Evolutionary conservation across 2,113 vertebrate genomes (phyloP).

Genomic region (Zosterops japonicus): DNA sequence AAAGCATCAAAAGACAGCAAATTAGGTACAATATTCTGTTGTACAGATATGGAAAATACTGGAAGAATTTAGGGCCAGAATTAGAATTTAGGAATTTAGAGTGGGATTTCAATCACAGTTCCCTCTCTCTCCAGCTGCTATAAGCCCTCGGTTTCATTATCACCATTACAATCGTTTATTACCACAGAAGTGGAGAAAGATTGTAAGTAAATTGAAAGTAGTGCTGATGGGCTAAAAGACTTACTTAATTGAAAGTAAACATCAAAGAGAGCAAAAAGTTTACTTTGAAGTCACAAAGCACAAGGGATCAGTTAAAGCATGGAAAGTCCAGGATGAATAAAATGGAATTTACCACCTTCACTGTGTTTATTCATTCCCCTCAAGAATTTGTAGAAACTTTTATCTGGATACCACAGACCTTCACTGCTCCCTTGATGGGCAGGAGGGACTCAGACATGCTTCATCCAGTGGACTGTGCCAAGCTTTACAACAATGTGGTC

Average conservation of each 20-base stretch:
- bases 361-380: neutral
- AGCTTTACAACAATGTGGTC: rapidly evolving
- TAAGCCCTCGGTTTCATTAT: neutral
- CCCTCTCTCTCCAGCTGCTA: neutral
- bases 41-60: neutral
- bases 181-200: neutral
- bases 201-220: neutral
- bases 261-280: neutral
- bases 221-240: neutral
- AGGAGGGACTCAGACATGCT: neutral
- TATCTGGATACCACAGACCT: neutral
- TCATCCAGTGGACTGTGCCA: neutral
- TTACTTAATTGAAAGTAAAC: neutral
- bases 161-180: neutral
- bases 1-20: neutral
- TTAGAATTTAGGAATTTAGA: neutral
- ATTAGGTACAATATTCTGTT: neutral
- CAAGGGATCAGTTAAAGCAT: neutral
- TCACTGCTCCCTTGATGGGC: neutral
- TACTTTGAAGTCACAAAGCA: neutral
- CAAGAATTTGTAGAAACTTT: neutral
- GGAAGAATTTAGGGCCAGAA: neutral
- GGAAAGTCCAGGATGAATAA: neutral
- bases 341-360: neutral
- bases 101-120: neutral